Percentiles rank a stretch among this genome's conserved stretches.
Conservation (phyloP, 2,888 invertebrate genomes). For the Protula sp. region DNA sequence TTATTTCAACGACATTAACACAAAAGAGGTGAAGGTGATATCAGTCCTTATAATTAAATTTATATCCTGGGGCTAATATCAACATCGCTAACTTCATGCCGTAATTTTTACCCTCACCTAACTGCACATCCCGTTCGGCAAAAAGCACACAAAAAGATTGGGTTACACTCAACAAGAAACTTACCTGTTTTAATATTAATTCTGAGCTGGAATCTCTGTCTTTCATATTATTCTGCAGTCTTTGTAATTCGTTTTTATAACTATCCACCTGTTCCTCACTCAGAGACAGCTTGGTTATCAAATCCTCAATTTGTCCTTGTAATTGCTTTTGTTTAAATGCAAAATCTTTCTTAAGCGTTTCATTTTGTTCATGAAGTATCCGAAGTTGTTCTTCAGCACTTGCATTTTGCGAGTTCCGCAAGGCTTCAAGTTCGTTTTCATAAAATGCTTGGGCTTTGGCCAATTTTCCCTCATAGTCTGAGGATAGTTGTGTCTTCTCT, state of each 20-base stretch:
- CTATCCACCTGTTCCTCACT: conserved; percentile 39
- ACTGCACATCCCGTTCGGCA: too few relatives aligned
- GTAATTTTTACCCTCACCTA: too few relatives aligned
- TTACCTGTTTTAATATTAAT: not conserved
- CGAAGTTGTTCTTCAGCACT: conserved; percentile 30
- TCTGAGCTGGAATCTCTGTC: conserved; percentile 25
- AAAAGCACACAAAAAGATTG: too few relatives aligned
- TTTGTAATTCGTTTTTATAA: conserved; percentile 29
- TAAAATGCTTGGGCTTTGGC: conserved; percentile 47
- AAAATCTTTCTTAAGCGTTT: conserved; percentile 42
- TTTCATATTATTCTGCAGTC: conserved; percentile 23
- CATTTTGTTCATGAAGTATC: conserved; percentile 33
- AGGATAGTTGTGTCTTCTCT: conserved; percentile 33
- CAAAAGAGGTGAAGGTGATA: too few relatives aligned
- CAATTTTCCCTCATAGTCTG: conserved; percentile 46
- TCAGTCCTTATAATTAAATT: too few relatives aligned
- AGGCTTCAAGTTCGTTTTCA: conserved; percentile 47
- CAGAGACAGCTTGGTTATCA: conserved; percentile 36
- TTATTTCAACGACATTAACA: too few relatives aligned
- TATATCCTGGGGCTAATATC: too few relatives aligned
- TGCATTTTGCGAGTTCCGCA: conserved; percentile 30
- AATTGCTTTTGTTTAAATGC: conserved; percentile 32
- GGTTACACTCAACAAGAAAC: not conserved
- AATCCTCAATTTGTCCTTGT: conserved; percentile 38
- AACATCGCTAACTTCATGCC: too few relatives aligned